Evolutionary conservation across 2,113 vertebrate genomes (phyloP), one percentile per base, ranked within the genome.

Genomic region (Furnarius figulus): DNA sequence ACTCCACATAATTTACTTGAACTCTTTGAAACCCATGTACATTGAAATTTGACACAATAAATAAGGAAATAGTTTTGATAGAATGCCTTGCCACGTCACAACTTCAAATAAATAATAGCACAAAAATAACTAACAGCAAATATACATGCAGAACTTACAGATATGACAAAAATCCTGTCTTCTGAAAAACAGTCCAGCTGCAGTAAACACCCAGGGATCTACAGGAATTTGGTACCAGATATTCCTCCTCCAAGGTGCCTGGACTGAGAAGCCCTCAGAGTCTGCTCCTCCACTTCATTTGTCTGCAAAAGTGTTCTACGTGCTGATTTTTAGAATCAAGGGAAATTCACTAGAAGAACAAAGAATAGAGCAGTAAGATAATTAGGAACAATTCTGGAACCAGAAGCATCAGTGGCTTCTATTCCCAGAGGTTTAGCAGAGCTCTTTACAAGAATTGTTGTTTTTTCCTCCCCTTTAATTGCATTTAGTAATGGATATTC

Each of bases 381-480:
- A 97, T 96, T 95, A 96, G 91, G 86, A 95, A 90, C 74, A 73
- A 63, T 86, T 89, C 66, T 93, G 86, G 49, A 93, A 97, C 76
- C 83, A 87, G 92, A 83, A 96, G 75, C 66, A 91, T 95, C 97
- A 97, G 96, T 88, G 52, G 94, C 90, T 80, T 91, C 89, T 96
- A 98, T 92, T 98, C 98, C 98, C 98, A 93, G 77, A 97, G 97
- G 97, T 83, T 96, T 75, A 71, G 88, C 93, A 95, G 97, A 97
- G 98, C 98, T 98, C 65, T 98, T 98, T 98, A 98, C 97, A 97
- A 98, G 97, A 96, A 98, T 93, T 97, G 68, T 24, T 93, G 85
- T 77, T 95, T 91, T 90, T 47, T 47, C 27, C 55, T 62, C 47
- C 59, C 71, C 89, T 75, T 94, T 98, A 98, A 98, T 97, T 95